Base-by-base conservation (phyloP, 53 echinoderm and acorn worm genomes). In the Crossaster papposus region DNA sequence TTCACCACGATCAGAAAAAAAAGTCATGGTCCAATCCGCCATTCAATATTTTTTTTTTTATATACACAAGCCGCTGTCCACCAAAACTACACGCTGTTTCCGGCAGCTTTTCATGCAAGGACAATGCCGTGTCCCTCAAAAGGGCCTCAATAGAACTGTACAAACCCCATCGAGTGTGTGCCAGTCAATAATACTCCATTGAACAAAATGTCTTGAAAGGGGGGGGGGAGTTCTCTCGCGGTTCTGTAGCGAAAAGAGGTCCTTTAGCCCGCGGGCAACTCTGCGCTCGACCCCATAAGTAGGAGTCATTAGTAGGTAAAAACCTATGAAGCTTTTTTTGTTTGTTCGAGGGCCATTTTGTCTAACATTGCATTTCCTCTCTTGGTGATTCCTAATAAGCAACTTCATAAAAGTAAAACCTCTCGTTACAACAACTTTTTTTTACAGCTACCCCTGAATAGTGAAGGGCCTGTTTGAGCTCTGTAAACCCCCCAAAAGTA, bases 181-280 rank as follows among this genome's bases (percentile, higher is more conserved):
- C 84, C 18, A 72, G 84, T 84, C 84, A 84, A 84, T 81, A 81
- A 58, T 84, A 84, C 31, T 65, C 84, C 51, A 84, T 87, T 87
- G 76, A 87, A 87, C 64, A 87, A 87, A n/a, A 77, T 36, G 29
- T 23, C 31, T 44, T 44, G 9, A 86, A 74, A 77, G 36, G 75
- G 63, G 20, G 75, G 63, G 20, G 80, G 58, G 44, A 37, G 73
- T 87, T 87, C 76, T 55, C 64, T 63, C 72, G 87, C 77, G 55
- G 87, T 87, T 76, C 77, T 62, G 87, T 77, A 22, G 30, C 54
- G 38, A 54, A 77, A 76, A 87, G 64, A 87, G 87, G 87, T 76
- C 77, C 51, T 77, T 62, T 87, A 1, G 87, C 87, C 87, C 58
- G 34, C n/a, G 77, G 87, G 76, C 26, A 52, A 50, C 14, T 36